Evolutionary conservation across 2,888 invertebrate genomes (phyloP).

Genomic region (Agrilus cyanescens): DNA sequence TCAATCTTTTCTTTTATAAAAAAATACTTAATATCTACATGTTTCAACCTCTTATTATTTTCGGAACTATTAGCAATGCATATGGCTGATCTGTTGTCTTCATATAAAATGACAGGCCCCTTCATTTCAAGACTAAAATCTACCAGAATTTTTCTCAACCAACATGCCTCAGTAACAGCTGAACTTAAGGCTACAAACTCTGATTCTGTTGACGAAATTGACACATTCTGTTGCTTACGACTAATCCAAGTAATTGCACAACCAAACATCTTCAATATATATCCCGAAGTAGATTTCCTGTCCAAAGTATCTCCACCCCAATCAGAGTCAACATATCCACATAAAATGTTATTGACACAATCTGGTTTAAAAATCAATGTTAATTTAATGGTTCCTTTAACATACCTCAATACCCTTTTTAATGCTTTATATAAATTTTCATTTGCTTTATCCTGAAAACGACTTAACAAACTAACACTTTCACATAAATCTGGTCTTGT

Average conservation of each 20-base stretch:
- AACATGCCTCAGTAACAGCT: not conserved
- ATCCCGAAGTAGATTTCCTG: too few species aligned
- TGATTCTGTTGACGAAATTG: not conserved
- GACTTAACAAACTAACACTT: constrained; percentile 8
- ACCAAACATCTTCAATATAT: too few species aligned
- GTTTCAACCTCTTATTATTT: not conserved
- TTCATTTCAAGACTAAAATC: not conserved
- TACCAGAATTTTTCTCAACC: not conserved
- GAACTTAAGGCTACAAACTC: not conserved
- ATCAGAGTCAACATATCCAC: constrained; percentile 11
- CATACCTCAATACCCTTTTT: constrained; percentile 12
- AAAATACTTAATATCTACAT: not conserved
- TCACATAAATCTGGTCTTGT: constrained; percentile 14
- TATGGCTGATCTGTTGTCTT: not conserved
- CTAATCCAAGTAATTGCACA: too few species aligned
- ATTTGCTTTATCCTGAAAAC: constrained; percentile 10
- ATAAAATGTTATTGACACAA: constrained; percentile 4
- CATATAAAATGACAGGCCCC: not conserved
- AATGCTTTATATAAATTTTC: constrained; percentile 7
- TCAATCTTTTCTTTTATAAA: not conserved
- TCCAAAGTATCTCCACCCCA: too few species aligned
- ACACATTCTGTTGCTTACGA: too few species aligned
- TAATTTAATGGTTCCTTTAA: constrained; percentile 11
- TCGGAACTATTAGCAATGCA: not conserved
- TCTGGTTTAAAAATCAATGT: constrained; percentile 3